Percentiles rank a stretch among this genome's conserved stretches.
Evolutionary conservation across 2,113 vertebrate species (phyloP).

Genomic region (Myanophis thanlyinensis): DNA sequence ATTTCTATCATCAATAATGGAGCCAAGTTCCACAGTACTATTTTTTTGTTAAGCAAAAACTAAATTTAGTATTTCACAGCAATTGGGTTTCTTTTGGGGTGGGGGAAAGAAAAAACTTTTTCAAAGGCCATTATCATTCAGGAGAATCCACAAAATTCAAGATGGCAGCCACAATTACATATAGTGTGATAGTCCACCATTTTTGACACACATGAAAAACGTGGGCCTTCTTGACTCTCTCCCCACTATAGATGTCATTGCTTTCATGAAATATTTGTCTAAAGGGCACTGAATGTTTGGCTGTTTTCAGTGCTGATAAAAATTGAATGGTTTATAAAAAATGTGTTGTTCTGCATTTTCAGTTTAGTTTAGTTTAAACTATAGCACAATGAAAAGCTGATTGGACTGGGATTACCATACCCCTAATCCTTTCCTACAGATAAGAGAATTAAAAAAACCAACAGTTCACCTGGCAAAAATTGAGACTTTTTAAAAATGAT

Average conservation of each 20-base stretch:
- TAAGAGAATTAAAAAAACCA: not conserved
- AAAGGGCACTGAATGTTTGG: not conserved
- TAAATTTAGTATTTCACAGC: not conserved
- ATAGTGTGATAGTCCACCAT: not conserved
- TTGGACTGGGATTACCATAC: not conserved
- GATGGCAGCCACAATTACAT: not conserved
- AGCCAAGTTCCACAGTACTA: not conserved
- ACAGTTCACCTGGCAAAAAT: not conserved
- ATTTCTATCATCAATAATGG: not conserved
- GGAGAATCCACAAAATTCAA: not conserved
- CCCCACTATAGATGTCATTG: not conserved
- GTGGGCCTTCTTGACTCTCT: not conserved
- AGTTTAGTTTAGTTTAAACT: not conserved
- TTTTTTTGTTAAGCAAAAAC: not conserved
- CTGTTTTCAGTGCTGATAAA: not conserved
- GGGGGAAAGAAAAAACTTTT: not conserved
- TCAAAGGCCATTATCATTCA: not conserved
- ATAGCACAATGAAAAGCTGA: not conserved
- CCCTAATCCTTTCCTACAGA: not conserved
- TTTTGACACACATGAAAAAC: not conserved
- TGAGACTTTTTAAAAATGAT: not conserved
- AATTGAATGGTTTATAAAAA: not conserved
- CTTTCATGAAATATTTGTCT: not conserved
- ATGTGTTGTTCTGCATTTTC: not conserved
- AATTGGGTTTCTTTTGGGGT: not conserved